A percentile compares a stretch with the other conserved stretches of the same genome.
Conservation (phyloP, 2,888 invertebrate genomes). For the Synanthedon andrenaeformis region DNA sequence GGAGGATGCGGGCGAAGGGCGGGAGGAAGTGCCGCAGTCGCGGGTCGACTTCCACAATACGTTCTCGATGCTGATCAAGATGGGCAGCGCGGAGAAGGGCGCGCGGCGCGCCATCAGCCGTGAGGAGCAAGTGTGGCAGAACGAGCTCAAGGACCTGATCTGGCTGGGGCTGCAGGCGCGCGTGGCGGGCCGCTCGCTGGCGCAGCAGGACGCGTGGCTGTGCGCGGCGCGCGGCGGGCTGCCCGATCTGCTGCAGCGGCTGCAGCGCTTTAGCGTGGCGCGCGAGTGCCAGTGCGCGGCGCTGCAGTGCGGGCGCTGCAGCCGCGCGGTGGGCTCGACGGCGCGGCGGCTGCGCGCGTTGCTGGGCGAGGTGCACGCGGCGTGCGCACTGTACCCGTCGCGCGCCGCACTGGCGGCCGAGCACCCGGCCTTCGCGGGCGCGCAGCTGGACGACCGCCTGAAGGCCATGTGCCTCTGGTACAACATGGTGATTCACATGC, state of each 20-base stretch:
- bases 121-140: constrained; percentile 90
- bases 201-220: constrained; percentile 83
- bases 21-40: constrained; percentile 49
- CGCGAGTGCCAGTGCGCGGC: constrained; percentile 74
- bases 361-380: constrained; percentile 79
- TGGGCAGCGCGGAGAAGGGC: constrained; percentile 78
- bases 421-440: constrained; percentile 57
- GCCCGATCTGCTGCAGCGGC: constrained; percentile 71
- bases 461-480: constrained; percentile 91
- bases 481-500: constrained; percentile 87
- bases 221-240: constrained; percentile 80
- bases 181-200: constrained; percentile 79
- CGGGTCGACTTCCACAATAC: constrained; percentile 78
- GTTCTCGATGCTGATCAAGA: constrained; percentile 79
- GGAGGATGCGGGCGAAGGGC: constrained; percentile 18
- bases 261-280: no score
- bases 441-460: constrained; percentile 42
- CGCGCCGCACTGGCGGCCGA: constrained; percentile 81
- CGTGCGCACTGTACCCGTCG: constrained; percentile 87
- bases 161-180: constrained; percentile 92
- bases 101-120: constrained; percentile 75
- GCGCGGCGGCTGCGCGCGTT: constrained; percentile 80
- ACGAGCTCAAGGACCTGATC: constrained; percentile 88
- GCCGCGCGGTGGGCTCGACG: constrained; percentile 79
- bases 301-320: constrained; percentile 78